A percentile compares a stretch with the other conserved stretches of the same genome.
Conservation (phyloP, 2,113 vertebrate species). For the Lophochroa leadbeateri region DNA sequence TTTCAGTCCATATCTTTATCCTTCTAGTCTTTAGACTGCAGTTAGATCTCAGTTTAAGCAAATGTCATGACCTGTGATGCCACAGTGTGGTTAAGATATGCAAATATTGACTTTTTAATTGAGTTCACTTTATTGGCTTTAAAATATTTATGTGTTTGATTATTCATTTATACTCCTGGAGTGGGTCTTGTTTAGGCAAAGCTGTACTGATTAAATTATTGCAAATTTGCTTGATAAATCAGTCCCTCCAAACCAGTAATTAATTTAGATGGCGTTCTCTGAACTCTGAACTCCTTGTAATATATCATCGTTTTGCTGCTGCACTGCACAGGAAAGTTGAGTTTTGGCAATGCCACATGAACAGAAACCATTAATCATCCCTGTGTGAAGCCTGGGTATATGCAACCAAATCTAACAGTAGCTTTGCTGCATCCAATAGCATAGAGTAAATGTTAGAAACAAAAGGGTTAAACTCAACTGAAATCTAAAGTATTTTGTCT, state of each 20-base stretch:
- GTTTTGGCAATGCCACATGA: constrained; percentile 28
- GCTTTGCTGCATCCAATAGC: background rate
- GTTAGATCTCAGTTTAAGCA: background rate
- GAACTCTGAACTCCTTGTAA: constrained; percentile 56
- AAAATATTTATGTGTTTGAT: background rate
- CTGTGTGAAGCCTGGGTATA: background rate
- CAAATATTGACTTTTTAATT: background rate
- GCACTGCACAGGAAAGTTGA: constrained; percentile 22
- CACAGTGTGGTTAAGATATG: background rate
- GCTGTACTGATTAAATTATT: constrained; percentile 64
- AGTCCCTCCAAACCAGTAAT: constrained; percentile 68
- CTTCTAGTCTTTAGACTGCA: background rate
- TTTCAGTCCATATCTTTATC: background rate
- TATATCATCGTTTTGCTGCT: constrained; percentile 48
- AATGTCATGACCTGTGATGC: background rate
- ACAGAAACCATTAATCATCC: constrained; percentile 21
- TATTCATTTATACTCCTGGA: constrained; percentile 17
- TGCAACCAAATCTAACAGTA: background rate
- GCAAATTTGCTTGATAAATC: constrained; percentile 68
- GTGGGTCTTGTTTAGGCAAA: constrained; percentile 57
- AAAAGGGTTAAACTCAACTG: background rate
- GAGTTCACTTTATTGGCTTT: background rate
- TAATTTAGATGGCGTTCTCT: constrained; percentile 73
- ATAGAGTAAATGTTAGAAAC: background rate
- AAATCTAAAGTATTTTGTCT: background rate